phyloP scores from a whole-genome alignment of 2,888 invertebrate species.

The Dryobotodes eremita region DNA sequence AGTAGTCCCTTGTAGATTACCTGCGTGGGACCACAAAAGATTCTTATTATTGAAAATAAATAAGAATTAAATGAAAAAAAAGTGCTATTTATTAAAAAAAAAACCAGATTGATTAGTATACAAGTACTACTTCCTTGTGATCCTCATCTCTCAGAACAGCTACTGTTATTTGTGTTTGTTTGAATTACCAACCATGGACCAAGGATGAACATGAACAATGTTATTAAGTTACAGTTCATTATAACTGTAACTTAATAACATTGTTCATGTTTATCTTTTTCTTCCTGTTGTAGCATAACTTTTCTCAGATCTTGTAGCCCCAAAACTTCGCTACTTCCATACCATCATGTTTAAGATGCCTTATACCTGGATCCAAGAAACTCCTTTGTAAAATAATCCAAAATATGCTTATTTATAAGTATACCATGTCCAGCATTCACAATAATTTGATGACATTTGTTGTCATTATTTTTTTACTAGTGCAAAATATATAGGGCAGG shows the following conservation, averaged over 20 bases:
- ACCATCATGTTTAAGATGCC: not conserved
- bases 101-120: not conserved
- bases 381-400: not conserved
- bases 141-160: not conserved
- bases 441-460: not conserved
- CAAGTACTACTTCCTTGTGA: not conserved
- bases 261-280: not conserved
- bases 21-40: not conserved
- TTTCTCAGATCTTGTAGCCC: not conserved
- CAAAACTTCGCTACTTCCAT: not conserved
- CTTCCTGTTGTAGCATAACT: not conserved
- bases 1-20: not conserved
- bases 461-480: not conserved
- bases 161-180: not conserved
- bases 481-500: too few relatives aligned
- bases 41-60: not conserved
- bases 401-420: not conserved
- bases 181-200: too few relatives aligned
- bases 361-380: not conserved
- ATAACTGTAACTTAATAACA: not conserved
- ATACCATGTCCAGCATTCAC: not conserved
- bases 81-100: not conserved
- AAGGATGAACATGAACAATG: not conserved
- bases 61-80: not conserved
- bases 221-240: not conserved